A percentile compares a stretch with the other conserved stretches of the same genome.
These are phyloP conservation scores for Isotomurus palustris DNA, from an alignment of 2,888 invertebrate species.

Conservation along the genomic window DNA sequence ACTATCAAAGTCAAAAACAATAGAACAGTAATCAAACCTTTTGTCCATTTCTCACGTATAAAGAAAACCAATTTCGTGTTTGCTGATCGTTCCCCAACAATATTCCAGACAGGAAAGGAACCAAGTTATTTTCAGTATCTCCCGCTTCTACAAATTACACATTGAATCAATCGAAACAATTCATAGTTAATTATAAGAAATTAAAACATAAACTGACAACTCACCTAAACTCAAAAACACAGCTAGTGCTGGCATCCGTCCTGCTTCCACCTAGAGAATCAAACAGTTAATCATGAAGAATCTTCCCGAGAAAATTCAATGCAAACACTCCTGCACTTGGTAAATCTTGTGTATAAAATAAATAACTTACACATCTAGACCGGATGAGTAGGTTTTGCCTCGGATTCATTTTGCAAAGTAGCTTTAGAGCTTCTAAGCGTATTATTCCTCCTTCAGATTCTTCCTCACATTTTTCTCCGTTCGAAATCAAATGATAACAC, in stretches of 20 bases:
- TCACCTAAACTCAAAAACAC: conserved; percentile 70
- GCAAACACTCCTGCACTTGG: too few species aligned
- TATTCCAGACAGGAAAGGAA: conserved; percentile 82
- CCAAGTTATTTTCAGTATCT: conserved; percentile 54
- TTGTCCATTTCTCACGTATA: conserved; percentile 81
- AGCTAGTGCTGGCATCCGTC: conserved; percentile 83
- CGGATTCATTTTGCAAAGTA: conserved; percentile 85
- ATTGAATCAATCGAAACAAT: not conserved
- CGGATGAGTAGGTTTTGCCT: conserved; percentile 76
- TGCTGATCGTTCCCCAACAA: conserved; percentile 84
- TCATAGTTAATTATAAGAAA: conserved; percentile 23
- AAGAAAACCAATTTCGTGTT: conserved; percentile 86
- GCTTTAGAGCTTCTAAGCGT: conserved; percentile 68
- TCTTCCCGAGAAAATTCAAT: not conserved
- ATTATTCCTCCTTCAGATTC: conserved; percentile 75
- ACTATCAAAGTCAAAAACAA: not conserved
- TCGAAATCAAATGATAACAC: conserved; percentile 74
- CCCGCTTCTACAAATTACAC: conserved; percentile 21
- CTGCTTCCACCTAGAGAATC: conserved; percentile 65
- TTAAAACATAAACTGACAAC: not conserved
- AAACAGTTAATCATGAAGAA: not conserved
- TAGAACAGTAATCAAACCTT: conserved; percentile 52
- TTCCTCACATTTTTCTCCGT: conserved; percentile 83
- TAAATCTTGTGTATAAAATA: too few species aligned
- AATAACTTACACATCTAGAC: conserved; percentile 66